A percentile compares a stretch with the other conserved stretches of the same genome.
Evolutionary conservation across 2,113 vertebrate species (phyloP).

Genomic region (Malurus melanocephalus): DNA sequence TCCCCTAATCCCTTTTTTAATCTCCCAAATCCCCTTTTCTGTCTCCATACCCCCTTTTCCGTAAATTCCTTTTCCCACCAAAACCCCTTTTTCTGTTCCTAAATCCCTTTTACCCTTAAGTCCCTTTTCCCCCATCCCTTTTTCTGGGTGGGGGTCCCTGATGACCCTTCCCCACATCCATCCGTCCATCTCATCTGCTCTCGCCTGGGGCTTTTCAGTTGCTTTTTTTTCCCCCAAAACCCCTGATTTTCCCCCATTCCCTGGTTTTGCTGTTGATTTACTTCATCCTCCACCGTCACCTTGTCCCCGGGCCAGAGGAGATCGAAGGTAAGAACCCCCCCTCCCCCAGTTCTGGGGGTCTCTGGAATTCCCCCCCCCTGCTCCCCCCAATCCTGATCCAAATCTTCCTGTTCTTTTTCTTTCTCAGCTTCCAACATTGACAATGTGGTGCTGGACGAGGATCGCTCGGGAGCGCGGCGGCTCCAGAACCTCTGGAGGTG

Average conservation of each 20-base stretch:
- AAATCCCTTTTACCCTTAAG: background rate
- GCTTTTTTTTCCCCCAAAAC: background rate
- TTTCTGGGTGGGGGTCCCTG: too few relatives aligned
- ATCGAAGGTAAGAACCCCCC: background rate
- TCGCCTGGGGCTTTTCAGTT: background rate
- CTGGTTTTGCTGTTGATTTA: background rate
- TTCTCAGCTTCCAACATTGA: background rate
- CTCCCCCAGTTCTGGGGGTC: rapidly evolving
- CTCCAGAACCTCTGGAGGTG: background rate
- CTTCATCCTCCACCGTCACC: background rate
- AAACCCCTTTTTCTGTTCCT: background rate
- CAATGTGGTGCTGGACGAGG: background rate
- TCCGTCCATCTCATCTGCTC: background rate
- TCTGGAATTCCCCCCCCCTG: background rate
- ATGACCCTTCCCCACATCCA: background rate
- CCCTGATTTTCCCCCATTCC: background rate
- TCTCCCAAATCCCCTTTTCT: too few relatives aligned
- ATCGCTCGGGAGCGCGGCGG: background rate
- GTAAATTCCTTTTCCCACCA: too few relatives aligned
- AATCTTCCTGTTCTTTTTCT: background rate
- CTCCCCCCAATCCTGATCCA: background rate
- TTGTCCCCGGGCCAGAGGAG: background rate
- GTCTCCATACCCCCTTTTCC: too few relatives aligned
- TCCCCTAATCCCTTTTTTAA: too few relatives aligned
- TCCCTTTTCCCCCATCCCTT: background rate